Evolutionary conservation across 2,888 invertebrate genomes (phyloP).

Genomic region (Margaritifera margaritifera): DNA sequence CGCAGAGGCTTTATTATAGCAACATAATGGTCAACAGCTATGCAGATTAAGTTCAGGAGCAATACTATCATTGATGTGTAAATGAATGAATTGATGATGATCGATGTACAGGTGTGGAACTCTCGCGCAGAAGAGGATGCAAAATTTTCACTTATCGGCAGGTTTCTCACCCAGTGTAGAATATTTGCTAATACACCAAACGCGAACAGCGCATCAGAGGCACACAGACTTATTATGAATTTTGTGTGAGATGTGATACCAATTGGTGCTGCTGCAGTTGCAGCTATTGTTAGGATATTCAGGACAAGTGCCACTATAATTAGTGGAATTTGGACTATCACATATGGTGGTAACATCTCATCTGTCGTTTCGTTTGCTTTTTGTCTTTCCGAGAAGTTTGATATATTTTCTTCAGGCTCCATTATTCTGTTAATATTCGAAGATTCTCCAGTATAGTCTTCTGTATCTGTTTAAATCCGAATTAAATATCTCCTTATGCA

Average conservation of each 20-base stretch:
- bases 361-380: background rate
- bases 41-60: slow-evolving; percentile 52
- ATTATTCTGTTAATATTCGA: no score
- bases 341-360: background rate
- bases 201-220: slow-evolving; percentile 57
- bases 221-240: slow-evolving; percentile 58
- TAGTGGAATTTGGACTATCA: slow-evolving; percentile 29
- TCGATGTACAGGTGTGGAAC: slow-evolving; percentile 46
- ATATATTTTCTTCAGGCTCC: background rate
- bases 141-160: slow-evolving; percentile 16
- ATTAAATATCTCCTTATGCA: no score
- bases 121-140: slow-evolving; percentile 35
- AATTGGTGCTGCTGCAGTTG: slow-evolving; percentile 56
- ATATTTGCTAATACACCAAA: slow-evolving; percentile 46
- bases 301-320: slow-evolving; percentile 50
- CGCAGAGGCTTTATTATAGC: slow-evolving; percentile 56
- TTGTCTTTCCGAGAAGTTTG: no score
- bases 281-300: slow-evolving; percentile 60
- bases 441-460: no score
- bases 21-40: slow-evolving; percentile 61
- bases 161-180: slow-evolving; percentile 44
- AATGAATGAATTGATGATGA: slow-evolving; percentile 53
- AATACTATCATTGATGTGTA: slow-evolving; percentile 56
- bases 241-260: slow-evolving; percentile 55
- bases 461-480: no score